phyloP scores from a whole-genome alignment of 1,140 invertebrate genomes.

The Drosophila murphyi region DNA sequence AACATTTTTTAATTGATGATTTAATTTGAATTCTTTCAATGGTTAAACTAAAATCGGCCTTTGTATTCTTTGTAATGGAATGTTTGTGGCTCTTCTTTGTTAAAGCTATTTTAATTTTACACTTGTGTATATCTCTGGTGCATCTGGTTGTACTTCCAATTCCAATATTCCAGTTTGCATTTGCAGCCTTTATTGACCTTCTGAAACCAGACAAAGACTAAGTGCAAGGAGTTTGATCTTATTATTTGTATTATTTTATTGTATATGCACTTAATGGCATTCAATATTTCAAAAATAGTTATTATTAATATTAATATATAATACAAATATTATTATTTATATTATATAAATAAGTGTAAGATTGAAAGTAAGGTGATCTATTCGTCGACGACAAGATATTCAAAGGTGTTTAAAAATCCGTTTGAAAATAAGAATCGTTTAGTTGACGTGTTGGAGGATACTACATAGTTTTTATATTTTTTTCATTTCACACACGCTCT shows the following conservation, averaged over 20 bases:
- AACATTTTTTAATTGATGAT: not conserved
- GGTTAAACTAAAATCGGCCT: not conserved
- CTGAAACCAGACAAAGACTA: too few species aligned
- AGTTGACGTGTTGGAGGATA: slow-evolving; percentile 1
- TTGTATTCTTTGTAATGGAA: slow-evolving; percentile 16
- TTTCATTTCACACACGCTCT: not conserved
- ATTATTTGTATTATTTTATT: not conserved
- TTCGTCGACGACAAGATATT: not conserved
- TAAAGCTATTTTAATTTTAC: slow-evolving; percentile 35
- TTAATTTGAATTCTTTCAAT: not conserved
- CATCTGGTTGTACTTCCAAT: not conserved
- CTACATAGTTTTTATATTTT: not conserved
- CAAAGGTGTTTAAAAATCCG: not conserved
- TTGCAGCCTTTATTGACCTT: not conserved
- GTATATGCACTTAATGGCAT: not conserved
- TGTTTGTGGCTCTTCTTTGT: slow-evolving; percentile 15
- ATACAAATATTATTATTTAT: not conserved
- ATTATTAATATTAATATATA: slow-evolving; percentile 5
- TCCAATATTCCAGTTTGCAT: not conserved
- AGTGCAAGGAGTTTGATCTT: too few species aligned
- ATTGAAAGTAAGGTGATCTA: not conserved
- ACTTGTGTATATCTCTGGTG: slow-evolving; percentile 20
- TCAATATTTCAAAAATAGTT: not conserved
- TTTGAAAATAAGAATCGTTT: too few species aligned
- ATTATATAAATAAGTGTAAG: not conserved